Percentiles rank a stretch among this genome's conserved stretches.
Conservation (phyloP, 2,113 vertebrate genomes). For the Equus przewalskii region DNA sequence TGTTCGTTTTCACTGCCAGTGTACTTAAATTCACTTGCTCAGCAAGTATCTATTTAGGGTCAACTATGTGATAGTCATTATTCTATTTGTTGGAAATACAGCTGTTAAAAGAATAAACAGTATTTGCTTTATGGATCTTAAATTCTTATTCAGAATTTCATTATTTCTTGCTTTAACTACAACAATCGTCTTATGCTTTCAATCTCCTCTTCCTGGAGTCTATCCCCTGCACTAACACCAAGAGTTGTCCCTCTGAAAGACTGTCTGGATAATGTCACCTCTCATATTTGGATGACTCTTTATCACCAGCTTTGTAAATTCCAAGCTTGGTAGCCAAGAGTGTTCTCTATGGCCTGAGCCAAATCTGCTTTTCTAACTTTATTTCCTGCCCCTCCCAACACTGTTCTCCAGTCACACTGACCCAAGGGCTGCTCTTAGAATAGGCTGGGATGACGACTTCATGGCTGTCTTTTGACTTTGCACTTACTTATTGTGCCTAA, state of each 20-base stretch:
- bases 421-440: not conserved
- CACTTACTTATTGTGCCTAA: no score
- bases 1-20: not conserved
- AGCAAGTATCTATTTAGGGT: not conserved
- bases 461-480: not conserved
- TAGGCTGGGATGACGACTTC: not conserved
- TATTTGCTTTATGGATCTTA: not conserved
- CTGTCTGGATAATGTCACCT: not conserved
- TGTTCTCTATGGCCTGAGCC: not conserved
- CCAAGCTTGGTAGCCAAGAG: rapidly evolving
- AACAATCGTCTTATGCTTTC: not conserved
- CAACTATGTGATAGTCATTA: not conserved
- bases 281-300: not conserved
- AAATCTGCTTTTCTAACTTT: not conserved
- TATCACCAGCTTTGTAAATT: not conserved
- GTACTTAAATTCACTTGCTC: not conserved
- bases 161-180: not conserved
- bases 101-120: not conserved
- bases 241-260: not conserved
- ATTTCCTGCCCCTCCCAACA: not conserved
- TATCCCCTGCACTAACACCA: rapidly evolving
- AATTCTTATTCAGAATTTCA: not conserved
- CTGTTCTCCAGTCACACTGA: not conserved
- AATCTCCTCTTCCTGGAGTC: not conserved
- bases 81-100: not conserved